phyloP scores from a whole-genome alignment of 2,888 invertebrate species.

The Epistrophe eligans region DNA sequence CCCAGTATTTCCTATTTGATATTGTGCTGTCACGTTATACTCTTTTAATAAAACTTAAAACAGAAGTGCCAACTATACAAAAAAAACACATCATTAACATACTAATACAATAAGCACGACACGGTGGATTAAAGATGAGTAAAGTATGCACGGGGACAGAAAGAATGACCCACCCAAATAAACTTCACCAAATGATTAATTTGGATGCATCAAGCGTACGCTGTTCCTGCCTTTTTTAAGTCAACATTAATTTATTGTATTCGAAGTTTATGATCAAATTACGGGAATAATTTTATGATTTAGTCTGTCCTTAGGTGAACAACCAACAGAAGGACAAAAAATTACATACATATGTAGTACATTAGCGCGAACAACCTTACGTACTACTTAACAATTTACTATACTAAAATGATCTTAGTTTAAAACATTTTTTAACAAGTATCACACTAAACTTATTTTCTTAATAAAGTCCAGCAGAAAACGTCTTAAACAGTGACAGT shows the following conservation, averaged over 20 bases:
- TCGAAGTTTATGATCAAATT: constrained; percentile 34
- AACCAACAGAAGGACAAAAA: too few relatives aligned
- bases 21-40: constrained; percentile 18
- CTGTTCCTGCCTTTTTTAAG: background rate
- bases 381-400: too few relatives aligned
- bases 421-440: too few relatives aligned
- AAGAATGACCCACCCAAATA: constrained; percentile 57
- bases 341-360: too few relatives aligned
- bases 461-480: too few relatives aligned
- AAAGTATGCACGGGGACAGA: background rate
- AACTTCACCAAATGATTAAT: constrained; percentile 52
- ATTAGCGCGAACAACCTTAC: too few relatives aligned
- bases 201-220: constrained; percentile 62
- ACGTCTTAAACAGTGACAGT: too few relatives aligned
- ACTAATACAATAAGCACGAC: constrained; percentile 65
- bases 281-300: constrained; percentile 47
- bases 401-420: too few relatives aligned
- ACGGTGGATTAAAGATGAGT: constrained; percentile 24
- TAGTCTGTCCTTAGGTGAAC: background rate
- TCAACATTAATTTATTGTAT: constrained; percentile 30
- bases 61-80: constrained; percentile 49
- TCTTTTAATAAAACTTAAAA: constrained; percentile 17
- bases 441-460: too few relatives aligned
- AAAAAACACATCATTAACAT: constrained; percentile 55
- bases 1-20: constrained; percentile 40